Evolutionary conservation across 1,140 invertebrate species (phyloP).

Genomic region (Hestina assimilis): DNA sequence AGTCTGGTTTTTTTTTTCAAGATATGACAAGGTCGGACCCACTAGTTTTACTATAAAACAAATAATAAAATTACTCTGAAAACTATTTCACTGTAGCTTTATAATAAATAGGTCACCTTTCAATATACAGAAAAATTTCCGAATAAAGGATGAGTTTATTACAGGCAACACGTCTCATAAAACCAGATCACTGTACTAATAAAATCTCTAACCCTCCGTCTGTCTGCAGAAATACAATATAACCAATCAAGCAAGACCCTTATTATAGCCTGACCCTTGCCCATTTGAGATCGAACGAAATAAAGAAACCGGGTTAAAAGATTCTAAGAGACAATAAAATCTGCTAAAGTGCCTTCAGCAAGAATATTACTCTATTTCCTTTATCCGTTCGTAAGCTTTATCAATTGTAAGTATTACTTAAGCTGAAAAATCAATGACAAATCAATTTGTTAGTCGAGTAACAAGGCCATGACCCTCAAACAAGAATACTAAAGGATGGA

Average conservation of each 20-base stretch:
- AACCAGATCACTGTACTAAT: conserved; percentile 51
- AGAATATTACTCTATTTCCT: conserved; percentile 29
- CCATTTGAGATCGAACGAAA: conserved; percentile 28
- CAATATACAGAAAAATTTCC: conserved; percentile 3
- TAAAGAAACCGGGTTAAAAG: conserved; percentile 26
- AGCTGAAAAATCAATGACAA: conserved; percentile 19
- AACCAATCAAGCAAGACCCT: conserved; percentile 37
- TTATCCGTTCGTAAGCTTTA: conserved; percentile 18
- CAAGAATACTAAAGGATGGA: background rate
- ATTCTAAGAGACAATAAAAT: conserved; percentile 37
- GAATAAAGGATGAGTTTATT: conserved; percentile 2
- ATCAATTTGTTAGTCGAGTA: conserved; percentile 11
- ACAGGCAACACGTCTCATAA: conserved; percentile 38
- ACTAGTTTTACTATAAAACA: no score
- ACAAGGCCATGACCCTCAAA: background rate
- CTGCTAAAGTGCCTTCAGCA: conserved; percentile 28
- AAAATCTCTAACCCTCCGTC: conserved; percentile 42
- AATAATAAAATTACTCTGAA: no score
- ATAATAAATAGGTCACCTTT: background rate
- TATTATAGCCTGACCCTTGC: conserved; percentile 39
- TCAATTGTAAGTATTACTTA: conserved; percentile 24
- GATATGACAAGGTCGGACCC: no score
- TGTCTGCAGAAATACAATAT: conserved; percentile 43
- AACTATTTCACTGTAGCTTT: background rate
- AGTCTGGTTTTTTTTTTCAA: no score